These are phyloP conservation scores for Lithophane ornitopus DNA, from an alignment of 2,888 invertebrate genomes.

Conservation along the genomic window DNA sequence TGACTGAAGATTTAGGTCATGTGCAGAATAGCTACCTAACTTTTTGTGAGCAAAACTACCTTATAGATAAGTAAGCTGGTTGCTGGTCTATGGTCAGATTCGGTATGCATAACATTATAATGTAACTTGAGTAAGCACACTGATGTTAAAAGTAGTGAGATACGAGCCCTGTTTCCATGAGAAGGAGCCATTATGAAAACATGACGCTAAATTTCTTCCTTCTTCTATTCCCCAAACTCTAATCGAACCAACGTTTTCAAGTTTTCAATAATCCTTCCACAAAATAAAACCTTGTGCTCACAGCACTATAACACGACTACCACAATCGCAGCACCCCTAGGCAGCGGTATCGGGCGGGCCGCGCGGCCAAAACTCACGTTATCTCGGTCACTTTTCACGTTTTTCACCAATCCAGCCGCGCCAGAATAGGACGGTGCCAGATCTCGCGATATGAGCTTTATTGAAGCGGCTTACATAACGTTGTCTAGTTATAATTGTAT, in stretches of 20 bases:
- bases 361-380: conserved; percentile 82
- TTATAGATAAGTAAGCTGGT: background rate
- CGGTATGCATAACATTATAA: background rate
- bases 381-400: conserved; percentile 89
- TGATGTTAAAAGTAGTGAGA: background rate
- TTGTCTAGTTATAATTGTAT: conserved; percentile 64
- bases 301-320: conserved; percentile 54
- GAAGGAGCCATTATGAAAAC: background rate
- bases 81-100: background rate
- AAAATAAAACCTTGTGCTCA: conserved; percentile 36
- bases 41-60: no score
- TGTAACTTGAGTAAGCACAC: background rate
- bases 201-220: background rate
- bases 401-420: conserved; percentile 80
- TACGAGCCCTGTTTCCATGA: background rate
- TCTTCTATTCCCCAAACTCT: background rate
- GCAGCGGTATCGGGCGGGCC: conserved; percentile 76
- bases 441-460: conserved; percentile 74
- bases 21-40: background rate
- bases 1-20: background rate
- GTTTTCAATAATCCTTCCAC: conserved; percentile 43
- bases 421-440: conserved; percentile 76
- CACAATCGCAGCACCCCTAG: conserved; percentile 69
- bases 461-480: conserved; percentile 72
- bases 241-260: conserved; percentile 43